Percentiles rank a stretch among this genome's conserved stretches.
phyloP scores from a whole-genome alignment of 2,888 invertebrate species.

The Poecilobothrus nobilitatus region DNA sequence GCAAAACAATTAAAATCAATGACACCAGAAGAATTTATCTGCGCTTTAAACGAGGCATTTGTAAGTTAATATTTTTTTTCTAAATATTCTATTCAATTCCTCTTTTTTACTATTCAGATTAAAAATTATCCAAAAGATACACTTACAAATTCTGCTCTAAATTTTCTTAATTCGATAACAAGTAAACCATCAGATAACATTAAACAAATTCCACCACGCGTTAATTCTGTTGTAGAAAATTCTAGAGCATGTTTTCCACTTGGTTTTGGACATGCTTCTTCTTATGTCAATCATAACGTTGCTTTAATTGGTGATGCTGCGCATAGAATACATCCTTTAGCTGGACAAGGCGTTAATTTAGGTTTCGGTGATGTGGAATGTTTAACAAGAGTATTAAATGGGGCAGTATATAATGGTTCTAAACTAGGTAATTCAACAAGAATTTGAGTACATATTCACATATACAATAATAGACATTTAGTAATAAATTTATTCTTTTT shows the following conservation, averaged over 20 bases:
- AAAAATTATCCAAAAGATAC: conserved; percentile 37
- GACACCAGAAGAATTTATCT: conserved; percentile 72
- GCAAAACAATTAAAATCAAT: conserved; percentile 65
- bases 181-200: conserved; percentile 35
- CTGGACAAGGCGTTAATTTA: conserved; percentile 96
- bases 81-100: background rate
- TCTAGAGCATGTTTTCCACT: conserved; percentile 82
- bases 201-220: conserved; percentile 41
- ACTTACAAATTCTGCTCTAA: conserved; percentile 40
- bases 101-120: conserved; percentile 24
- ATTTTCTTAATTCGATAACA: conserved; percentile 46
- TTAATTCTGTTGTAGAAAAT: conserved; percentile 33
- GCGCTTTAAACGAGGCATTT: conserved; percentile 78
- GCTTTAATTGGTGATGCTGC: conserved; percentile 86
- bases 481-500: too few species aligned
- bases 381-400: conserved; percentile 61
- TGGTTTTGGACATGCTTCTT: conserved; percentile 79
- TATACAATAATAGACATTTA: too few species aligned
- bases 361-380: conserved; percentile 87
- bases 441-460: too few species aligned
- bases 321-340: conserved; percentile 88
- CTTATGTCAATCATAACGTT: conserved; percentile 72
- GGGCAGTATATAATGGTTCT: conserved; percentile 63
- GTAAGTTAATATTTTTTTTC: conserved; percentile 45
- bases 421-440: conserved; percentile 53